A percentile compares a stretch with the other conserved stretches of the same genome.
Conservation (phyloP, 2,888 invertebrate species). For the Gibbula magus region DNA sequence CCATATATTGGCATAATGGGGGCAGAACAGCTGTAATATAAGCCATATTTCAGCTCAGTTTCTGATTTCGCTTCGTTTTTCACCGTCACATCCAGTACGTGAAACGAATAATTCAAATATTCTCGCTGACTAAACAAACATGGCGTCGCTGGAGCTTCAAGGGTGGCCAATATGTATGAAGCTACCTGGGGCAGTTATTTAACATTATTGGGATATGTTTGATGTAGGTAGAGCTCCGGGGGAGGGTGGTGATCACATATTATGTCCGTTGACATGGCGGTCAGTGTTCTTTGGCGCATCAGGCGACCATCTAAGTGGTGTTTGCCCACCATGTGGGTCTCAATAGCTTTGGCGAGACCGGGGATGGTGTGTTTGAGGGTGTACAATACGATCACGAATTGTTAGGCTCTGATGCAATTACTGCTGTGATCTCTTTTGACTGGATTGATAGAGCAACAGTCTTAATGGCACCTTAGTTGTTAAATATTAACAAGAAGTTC, state of each 20-base stretch:
- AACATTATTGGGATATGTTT: neutral
- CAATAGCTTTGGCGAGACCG: too few species aligned
- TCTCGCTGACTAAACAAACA: constrained; percentile 3
- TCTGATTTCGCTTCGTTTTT: neutral
- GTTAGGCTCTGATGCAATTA: too few species aligned
- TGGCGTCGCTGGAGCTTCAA: neutral
- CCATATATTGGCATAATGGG: constrained; percentile 24
- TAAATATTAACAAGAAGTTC: too few species aligned
- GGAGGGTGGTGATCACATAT: neutral
- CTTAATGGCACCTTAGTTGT: too few species aligned
- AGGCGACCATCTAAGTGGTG: too few species aligned
- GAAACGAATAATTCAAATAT: neutral
- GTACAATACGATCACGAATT: too few species aligned
- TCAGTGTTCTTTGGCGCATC: too few species aligned
- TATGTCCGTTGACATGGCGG: neutral
- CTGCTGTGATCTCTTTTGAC: too few species aligned
- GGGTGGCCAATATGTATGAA: neutral
- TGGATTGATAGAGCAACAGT: too few species aligned
- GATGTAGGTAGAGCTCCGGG: neutral
- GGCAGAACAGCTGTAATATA: constrained; percentile 28
- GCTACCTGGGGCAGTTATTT: neutral
- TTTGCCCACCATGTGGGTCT: too few species aligned
- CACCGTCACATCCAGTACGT: neutral
- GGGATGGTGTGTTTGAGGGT: too few species aligned
- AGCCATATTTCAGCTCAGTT: constrained; percentile 1